Evolutionary conservation across 1,140 invertebrate genomes (phyloP).

Genomic region (Diachasmimorpha longicaudata): DNA sequence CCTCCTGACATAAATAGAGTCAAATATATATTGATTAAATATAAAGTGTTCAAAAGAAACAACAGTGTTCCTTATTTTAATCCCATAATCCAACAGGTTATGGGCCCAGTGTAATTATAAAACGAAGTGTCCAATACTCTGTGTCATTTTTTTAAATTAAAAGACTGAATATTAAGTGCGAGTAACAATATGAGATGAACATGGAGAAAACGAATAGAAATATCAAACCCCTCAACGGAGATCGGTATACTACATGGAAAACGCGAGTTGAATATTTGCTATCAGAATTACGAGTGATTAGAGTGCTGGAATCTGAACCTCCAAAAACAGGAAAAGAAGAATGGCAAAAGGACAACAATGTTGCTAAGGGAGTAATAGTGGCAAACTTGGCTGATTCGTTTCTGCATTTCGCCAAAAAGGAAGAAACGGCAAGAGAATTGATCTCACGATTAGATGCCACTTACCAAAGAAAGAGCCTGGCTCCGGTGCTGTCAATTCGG

Average conservation of each 20-base stretch:
- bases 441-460: neutral
- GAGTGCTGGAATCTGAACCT: too few species aligned
- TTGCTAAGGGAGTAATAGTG: neutral
- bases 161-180: neutral
- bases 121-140: too few species aligned
- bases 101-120: too few species aligned
- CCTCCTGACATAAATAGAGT: too few species aligned
- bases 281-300: neutral
- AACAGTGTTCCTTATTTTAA: too few species aligned
- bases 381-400: neutral
- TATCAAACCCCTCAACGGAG: too few species aligned
- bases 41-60: too few species aligned
- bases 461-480: neutral
- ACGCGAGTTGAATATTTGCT: neutral
- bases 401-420: neutral
- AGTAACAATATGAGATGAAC: neutral
- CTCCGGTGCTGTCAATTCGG: neutral
- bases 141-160: too few species aligned
- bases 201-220: too few species aligned
- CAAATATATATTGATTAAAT: too few species aligned
- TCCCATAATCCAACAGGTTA: too few species aligned
- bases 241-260: too few species aligned
- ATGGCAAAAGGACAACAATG: neutral
- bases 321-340: neutral
- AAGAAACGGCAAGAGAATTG: neutral